A percentile compares a stretch with the other conserved stretches of the same genome.
phyloP scores from a whole-genome alignment of 2,888 invertebrate species.

The Drosophila tripunctata region DNA sequence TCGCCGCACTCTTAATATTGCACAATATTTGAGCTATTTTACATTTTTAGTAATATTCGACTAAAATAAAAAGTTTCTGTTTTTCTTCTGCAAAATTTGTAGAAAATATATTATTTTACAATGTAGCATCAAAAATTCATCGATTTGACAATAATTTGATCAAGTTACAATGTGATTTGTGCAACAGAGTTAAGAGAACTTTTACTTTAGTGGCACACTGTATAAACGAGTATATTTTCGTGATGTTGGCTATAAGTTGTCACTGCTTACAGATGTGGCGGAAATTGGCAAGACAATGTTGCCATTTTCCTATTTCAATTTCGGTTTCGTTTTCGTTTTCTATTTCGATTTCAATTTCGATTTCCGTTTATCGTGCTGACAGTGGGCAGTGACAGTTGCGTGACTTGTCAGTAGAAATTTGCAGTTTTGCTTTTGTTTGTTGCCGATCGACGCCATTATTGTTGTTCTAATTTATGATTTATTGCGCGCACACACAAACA shows the following conservation, averaged over 20 bases:
- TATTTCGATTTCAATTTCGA: slow-evolving; percentile 9
- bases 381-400: slow-evolving; percentile 23
- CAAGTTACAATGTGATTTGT: too few relatives aligned
- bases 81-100: too few relatives aligned
- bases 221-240: neutral
- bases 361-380: slow-evolving; percentile 39
- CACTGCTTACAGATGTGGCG: neutral
- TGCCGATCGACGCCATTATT: slow-evolving; percentile 37
- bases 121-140: too few relatives aligned
- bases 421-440: slow-evolving; percentile 38
- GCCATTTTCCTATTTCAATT: neutral
- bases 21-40: too few relatives aligned
- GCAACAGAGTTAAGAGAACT: too few relatives aligned
- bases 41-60: too few relatives aligned
- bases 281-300: neutral
- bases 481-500: slow-evolving; percentile 29
- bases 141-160: too few relatives aligned
- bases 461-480: slow-evolving; percentile 57
- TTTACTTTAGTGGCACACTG: too few relatives aligned
- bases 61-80: too few relatives aligned
- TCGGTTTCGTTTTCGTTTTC: slow-evolving; percentile 5
- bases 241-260: neutral
- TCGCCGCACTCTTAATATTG: too few relatives aligned
- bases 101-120: too few relatives aligned
- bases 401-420: slow-evolving; percentile 22